These are phyloP conservation scores for Zaprionus bogoriensis DNA, from an alignment of 2,888 invertebrate species.

Conservation along the genomic window DNA sequence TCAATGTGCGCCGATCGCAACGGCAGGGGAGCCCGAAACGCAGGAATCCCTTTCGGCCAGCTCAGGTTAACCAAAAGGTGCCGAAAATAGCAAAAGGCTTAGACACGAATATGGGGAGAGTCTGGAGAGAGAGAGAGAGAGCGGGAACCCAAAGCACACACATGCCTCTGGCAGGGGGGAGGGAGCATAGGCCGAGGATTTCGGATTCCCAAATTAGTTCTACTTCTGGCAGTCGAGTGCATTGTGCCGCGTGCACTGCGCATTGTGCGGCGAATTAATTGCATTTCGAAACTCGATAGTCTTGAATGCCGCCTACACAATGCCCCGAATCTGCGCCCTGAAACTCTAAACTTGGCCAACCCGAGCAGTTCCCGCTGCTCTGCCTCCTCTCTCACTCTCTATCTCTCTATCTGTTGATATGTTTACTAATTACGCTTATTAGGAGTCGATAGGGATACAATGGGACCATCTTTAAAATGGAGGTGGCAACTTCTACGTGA, in stretches of 20 bases:
- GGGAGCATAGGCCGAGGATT: neutral
- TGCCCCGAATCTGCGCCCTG: constrained; percentile 28
- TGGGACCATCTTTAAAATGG: neutral
- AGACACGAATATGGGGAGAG: constrained; percentile 52
- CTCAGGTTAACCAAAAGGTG: constrained; percentile 77
- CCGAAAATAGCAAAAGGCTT: constrained; percentile 75
- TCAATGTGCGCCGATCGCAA: constrained; percentile 60
- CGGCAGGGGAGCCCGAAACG: constrained; percentile 7
- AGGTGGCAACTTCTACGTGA: too few relatives aligned
- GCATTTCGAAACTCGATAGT: constrained; percentile 55
- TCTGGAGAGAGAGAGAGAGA: too few relatives aligned
- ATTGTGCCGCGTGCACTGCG: constrained; percentile 43
- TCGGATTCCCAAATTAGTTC: constrained; percentile 61
- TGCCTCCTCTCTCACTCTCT: neutral
- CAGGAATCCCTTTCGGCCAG: constrained; percentile 31
- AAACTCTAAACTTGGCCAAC: constrained; percentile 51
- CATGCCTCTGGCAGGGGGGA: neutral
- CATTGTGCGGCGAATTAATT: neutral
- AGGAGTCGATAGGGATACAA: neutral
- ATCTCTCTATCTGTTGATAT: neutral
- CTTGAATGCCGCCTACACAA: constrained; percentile 41
- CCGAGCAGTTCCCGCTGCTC: neutral
- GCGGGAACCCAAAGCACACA: constrained; percentile 17
- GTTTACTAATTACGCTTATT: neutral
- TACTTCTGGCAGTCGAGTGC: constrained; percentile 28